These are phyloP conservation scores for Bradynema listronoti DNA, from an alignment of 1,140 invertebrate species.

Conservation along the genomic window DNA sequence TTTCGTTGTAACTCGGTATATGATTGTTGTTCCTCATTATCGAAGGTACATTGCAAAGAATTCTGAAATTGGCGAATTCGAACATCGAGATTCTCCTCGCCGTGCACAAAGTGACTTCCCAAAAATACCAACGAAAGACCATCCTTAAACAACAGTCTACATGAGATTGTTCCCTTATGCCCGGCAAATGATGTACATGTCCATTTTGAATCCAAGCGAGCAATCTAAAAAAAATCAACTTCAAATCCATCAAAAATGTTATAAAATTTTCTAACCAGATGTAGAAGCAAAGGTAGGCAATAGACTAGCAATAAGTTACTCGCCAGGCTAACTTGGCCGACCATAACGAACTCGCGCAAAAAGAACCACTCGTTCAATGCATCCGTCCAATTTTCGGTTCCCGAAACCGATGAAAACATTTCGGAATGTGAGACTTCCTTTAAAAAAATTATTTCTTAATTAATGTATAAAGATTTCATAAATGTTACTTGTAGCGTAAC, in stretches of 20 bases:
- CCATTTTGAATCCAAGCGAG: constrained; percentile 8
- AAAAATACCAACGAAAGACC: constrained; percentile 21
- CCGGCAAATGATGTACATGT: constrained; percentile 15
- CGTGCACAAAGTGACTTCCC: constrained; percentile 31
- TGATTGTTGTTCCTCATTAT: constrained; percentile 11
- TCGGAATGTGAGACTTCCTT: constrained; percentile 13
- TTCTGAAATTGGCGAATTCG: constrained; percentile 29
- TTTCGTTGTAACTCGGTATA: neutral
- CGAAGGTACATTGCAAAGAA: constrained; percentile 19
- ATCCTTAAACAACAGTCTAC: constrained; percentile 15
- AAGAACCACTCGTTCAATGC: constrained; percentile 10
- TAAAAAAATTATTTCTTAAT: constrained; percentile 1
- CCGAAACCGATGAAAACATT: constrained; percentile 13
- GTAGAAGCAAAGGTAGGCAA: neutral
- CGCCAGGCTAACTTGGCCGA: constrained; percentile 5
- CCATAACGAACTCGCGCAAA: neutral
- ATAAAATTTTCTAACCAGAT: constrained; percentile 4
- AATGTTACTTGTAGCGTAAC: constrained; percentile 5
- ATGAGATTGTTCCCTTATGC: constrained; percentile 28
- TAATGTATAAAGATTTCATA: constrained; percentile 1
- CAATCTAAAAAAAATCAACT: neutral
- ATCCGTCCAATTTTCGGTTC: constrained; percentile 4
- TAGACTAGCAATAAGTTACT: constrained; percentile 13
- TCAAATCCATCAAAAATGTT: neutral
- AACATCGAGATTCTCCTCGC: constrained; percentile 7